Base-by-base conservation (phyloP, 2,888 invertebrate genomes). In the Buathra laborator region DNA sequence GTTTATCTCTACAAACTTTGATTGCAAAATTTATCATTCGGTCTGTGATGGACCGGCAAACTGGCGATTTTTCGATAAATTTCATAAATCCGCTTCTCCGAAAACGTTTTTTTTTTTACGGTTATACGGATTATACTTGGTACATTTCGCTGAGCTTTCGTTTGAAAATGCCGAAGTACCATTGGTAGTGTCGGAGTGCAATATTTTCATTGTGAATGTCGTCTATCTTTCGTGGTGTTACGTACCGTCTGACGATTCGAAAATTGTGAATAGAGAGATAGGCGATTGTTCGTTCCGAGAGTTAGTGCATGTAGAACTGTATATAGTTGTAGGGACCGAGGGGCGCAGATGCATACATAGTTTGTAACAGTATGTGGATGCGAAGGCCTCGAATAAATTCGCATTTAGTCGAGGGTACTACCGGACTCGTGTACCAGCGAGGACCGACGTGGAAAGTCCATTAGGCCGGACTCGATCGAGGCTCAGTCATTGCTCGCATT, bases 391-490 rank as follows among this genome's bases (percentile, higher is more conserved):
- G 78, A 85, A 85, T 79, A 78, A 85, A 81, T 81, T 85, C 84
- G 84, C 56, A 75, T 85, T 81, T 81, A 67, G 51, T 62, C 56
- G 70, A 66, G 71, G 75, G 80, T 46, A 66, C 29, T 62, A 76
- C 46, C 64, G 59, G 43, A 56, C 29, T 10, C 67, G 64, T 81
- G 81, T 81, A 66, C 51, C 43, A 68, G 74, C 56, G 68, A 81
- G 44, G 70, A 24, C 64, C 68, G 51, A 85, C 84, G 84, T 70
- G 78, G 70, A 85, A 85, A 85, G 84, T 81, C 84, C 84, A 85
- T 85, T 85, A 85, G 81, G 70, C 37, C 78, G 66, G 81, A 29
- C 44, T 46, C 84, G 84, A 81, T 78, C 67, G 62, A 56, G 74
- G 62, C 56, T 81, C 84, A 16, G 74, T 81, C 78, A 75, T 81